phyloP scores from a whole-genome alignment of 2,888 invertebrate genomes.

The Neoscelio sp. region DNA sequence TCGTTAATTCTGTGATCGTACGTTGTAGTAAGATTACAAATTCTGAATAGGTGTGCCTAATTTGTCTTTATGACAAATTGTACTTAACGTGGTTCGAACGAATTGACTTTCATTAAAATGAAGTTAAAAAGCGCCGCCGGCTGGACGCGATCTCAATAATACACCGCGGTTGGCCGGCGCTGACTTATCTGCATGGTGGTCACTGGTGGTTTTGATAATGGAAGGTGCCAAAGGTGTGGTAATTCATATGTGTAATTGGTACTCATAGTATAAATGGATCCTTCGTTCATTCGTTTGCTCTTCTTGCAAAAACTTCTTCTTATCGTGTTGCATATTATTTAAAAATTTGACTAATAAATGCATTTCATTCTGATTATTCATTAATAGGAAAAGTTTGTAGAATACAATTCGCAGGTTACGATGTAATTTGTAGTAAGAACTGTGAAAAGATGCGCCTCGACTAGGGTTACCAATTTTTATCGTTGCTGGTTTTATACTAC shows the following conservation, averaged over 20 bases:
- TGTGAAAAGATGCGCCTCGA: too few species aligned
- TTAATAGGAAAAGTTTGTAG: too few species aligned
- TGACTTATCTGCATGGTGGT: neutral
- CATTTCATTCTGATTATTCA: too few species aligned
- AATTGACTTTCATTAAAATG: constrained; percentile 48
- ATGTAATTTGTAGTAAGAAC: too few species aligned
- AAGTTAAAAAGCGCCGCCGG: constrained; percentile 42
- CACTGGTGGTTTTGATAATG: constrained; percentile 44
- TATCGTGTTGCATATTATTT: neutral
- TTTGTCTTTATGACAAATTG: constrained; percentile 57
- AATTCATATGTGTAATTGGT: constrained; percentile 28
- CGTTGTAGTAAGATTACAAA: constrained; percentile 47
- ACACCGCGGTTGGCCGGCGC: neutral
- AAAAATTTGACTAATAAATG: neutral
- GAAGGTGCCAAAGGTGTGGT: constrained; percentile 31
- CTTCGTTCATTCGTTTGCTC: too few species aligned
- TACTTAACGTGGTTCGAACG: constrained; percentile 37
- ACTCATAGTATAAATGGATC: neutral
- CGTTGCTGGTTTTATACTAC: too few species aligned
- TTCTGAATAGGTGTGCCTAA: constrained; percentile 39
- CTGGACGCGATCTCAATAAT: constrained; percentile 41
- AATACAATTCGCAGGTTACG: too few species aligned
- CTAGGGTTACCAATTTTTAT: too few species aligned
- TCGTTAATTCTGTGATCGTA: constrained; percentile 30
- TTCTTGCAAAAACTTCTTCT: too few species aligned